Evolutionary conservation across 1,140 invertebrate species (phyloP).

Genomic region (Drosophila nigromelanica): DNA sequence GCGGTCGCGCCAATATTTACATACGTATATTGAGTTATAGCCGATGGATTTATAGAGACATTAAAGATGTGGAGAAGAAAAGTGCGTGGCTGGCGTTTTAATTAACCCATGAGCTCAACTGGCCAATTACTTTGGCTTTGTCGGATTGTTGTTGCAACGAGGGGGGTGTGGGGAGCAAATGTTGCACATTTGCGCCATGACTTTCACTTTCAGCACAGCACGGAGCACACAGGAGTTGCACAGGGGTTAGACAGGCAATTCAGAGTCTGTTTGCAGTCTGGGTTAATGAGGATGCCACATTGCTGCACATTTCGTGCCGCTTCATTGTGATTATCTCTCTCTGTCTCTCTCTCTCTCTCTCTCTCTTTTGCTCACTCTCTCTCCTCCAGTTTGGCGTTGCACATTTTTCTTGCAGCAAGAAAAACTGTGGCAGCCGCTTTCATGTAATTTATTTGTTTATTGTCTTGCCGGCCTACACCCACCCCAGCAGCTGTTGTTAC

Average conservation of each 20-base stretch:
- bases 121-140: constrained; percentile 51
- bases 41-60: constrained; percentile 46
- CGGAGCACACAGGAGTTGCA: constrained; percentile 17
- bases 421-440: constrained; percentile 75
- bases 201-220: constrained; percentile 65
- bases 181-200: constrained; percentile 74
- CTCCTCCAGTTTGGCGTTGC: constrained; percentile 21
- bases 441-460: constrained; percentile 82
- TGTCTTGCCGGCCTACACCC: constrained; percentile 60
- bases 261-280: constrained; percentile 32
- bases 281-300: constrained; percentile 82
- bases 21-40: constrained; percentile 42
- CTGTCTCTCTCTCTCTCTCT: not conserved
- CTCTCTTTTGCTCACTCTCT: no score
- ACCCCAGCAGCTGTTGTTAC: constrained; percentile 67
- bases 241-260: not conserved
- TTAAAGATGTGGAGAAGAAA: constrained; percentile 26
- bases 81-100: constrained; percentile 52
- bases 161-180: not conserved
- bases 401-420: constrained; percentile 38
- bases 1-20: constrained; percentile 73
- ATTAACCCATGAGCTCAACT: constrained; percentile 56
- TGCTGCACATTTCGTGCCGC: constrained; percentile 78
- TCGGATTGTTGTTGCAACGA: constrained; percentile 1
- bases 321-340: constrained; percentile 77